These are phyloP conservation scores for Ormyrus rosae DNA, from an alignment of 2,888 invertebrate species.

Conservation along the genomic window DNA sequence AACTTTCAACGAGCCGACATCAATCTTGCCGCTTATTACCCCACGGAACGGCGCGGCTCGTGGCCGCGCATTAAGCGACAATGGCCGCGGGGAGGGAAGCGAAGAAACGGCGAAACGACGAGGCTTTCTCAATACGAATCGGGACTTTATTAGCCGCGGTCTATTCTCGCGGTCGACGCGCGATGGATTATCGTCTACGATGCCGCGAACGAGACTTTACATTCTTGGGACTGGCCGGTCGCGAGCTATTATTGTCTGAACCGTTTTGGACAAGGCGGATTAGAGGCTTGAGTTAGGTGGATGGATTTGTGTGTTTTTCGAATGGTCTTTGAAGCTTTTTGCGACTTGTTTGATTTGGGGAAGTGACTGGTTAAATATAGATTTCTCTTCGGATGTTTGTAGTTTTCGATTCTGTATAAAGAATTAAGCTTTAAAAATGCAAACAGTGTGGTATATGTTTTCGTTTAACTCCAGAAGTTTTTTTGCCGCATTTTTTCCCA, in stretches of 20 bases:
- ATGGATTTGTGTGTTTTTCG: not conserved
- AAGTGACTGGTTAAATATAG: not conserved
- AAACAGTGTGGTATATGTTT: no score
- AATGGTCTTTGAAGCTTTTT: not conserved
- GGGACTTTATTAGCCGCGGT: constrained; percentile 39
- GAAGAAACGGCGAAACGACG: constrained; percentile 21
- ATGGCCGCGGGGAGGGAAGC: not conserved
- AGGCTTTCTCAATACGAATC: constrained; percentile 40
- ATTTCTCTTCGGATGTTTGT: not conserved
- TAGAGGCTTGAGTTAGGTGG: not conserved
- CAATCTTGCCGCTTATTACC: constrained; percentile 3
- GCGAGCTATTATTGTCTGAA: no score
- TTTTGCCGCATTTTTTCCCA: not conserved
- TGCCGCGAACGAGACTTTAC: constrained; percentile 21
- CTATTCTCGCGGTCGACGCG: not conserved
- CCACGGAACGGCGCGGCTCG: not conserved
- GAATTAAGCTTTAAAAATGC: no score
- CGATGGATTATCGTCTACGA: constrained; percentile 18
- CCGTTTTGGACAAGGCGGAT: not conserved
- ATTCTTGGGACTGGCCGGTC: not conserved
- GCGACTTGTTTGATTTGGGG: not conserved
- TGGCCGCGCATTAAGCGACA: constrained; percentile 13
- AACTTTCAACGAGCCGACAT: not conserved
- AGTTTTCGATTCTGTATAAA: not conserved
- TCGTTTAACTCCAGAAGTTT: not conserved